A percentile compares a stretch with the other conserved stretches of the same genome.
These are phyloP conservation scores for Thera obeliscata DNA, from an alignment of 2,888 invertebrate species.

Conservation along the genomic window DNA sequence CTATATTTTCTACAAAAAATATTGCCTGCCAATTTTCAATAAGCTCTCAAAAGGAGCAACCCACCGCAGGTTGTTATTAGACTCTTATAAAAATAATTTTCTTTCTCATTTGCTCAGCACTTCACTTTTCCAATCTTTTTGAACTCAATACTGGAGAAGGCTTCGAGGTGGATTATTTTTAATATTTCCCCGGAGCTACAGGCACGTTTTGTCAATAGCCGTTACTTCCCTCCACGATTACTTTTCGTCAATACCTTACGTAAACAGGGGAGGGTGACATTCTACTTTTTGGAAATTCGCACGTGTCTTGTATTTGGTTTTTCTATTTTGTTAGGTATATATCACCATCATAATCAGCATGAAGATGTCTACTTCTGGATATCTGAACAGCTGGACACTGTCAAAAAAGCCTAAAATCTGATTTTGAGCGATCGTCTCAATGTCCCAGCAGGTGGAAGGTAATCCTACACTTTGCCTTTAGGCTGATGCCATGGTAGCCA, in stretches of 20 bases:
- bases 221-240: slow-evolving; percentile 64
- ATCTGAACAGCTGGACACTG: no score
- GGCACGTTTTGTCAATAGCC: slow-evolving; percentile 79
- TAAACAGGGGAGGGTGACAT: slow-evolving; percentile 66
- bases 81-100: slow-evolving; percentile 35
- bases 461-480: no score
- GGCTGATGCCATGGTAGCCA: no score
- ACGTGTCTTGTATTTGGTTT: slow-evolving; percentile 48
- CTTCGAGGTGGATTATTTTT: slow-evolving; percentile 46
- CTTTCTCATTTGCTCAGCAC: slow-evolving; percentile 40
- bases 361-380: neutral
- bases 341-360: neutral
- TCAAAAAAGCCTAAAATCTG: no score
- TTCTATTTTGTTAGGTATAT: slow-evolving; percentile 41
- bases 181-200: slow-evolving; percentile 52
- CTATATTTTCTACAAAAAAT: no score
- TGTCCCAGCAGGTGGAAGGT: no score
- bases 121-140: slow-evolving; percentile 51
- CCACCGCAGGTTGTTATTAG: slow-evolving; percentile 1
- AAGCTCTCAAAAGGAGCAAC: neutral
- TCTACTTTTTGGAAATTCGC: slow-evolving; percentile 49
- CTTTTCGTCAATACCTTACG: slow-evolving; percentile 71
- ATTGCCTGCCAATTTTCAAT: neutral
- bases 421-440: no score
- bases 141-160: slow-evolving; percentile 51